Percentiles rank a stretch among this genome's conserved stretches.
phyloP scores from a whole-genome alignment of 2,797 vertebrate genomes.

The Lepidocolaptes lacrymiger region DNA sequence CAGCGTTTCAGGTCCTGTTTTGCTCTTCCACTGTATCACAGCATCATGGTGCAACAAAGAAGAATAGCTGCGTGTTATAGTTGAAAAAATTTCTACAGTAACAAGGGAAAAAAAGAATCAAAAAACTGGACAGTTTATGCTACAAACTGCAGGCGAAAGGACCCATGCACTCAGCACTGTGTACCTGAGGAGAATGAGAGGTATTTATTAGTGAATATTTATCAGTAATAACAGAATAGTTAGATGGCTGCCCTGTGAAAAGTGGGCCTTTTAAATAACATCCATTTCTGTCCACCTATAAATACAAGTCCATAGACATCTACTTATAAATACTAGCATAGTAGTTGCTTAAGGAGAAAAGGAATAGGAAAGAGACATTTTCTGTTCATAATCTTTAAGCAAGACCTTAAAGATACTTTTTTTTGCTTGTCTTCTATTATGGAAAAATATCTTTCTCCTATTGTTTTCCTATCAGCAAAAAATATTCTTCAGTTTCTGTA shows the following conservation, averaged over 20 bases:
- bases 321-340: neutral
- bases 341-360: neutral
- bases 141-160: neutral
- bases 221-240: neutral
- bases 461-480: neutral
- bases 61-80: neutral
- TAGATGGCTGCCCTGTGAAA: neutral
- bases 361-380: neutral
- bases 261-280: neutral
- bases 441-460: neutral
- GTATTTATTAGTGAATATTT: neutral
- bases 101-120: neutral
- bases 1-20: neutral
- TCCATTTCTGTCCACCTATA: neutral
- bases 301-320: neutral
- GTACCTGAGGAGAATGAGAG: neutral
- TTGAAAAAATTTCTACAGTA: neutral
- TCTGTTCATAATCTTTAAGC: neutral
- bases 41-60: neutral
- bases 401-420: neutral
- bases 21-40: neutral
- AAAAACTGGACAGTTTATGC: neutral
- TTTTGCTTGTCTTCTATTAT: neutral
- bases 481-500: neutral
- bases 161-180: rapidly evolving